Percentiles rank a stretch among this genome's conserved stretches.
phyloP scores from a whole-genome alignment of 2,797 vertebrate genomes.

The Gastrophryne carolinensis region DNA sequence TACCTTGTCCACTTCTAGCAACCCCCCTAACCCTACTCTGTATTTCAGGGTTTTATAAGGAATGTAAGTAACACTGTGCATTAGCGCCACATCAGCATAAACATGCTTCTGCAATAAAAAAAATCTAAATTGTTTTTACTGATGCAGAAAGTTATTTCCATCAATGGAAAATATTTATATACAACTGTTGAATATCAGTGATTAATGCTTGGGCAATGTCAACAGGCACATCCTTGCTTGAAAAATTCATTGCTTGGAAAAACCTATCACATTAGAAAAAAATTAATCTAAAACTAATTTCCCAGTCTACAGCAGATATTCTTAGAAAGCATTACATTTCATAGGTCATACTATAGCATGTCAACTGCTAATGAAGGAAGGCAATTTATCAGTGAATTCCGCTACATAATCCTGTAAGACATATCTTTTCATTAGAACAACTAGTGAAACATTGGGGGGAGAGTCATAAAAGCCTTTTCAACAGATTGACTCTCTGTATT shows the following conservation, averaged over 20 bases:
- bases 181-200: not conserved
- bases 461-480: not conserved
- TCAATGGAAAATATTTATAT: constrained; percentile 6
- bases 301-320: not conserved
- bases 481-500: not conserved
- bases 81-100: not conserved
- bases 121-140: not conserved
- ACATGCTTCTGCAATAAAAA: not conserved
- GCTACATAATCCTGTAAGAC: not conserved
- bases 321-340: not conserved
- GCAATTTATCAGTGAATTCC: not conserved
- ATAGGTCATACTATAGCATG: not conserved
- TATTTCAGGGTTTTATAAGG: no score
- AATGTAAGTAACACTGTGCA: no score
- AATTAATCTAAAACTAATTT: not conserved
- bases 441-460: not conserved
- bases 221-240: not conserved
- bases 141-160: not conserved
- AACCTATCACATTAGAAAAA: not conserved
- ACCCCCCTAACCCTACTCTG: no score
- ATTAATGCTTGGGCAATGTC: not conserved
- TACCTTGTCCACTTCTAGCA: no score
- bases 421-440: not conserved
- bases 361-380: not conserved
- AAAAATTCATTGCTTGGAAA: not conserved